These are phyloP conservation scores for Chascanopsetta lugubris DNA, from an alignment of 2,113 vertebrate genomes.

Conservation along the genomic window DNA sequence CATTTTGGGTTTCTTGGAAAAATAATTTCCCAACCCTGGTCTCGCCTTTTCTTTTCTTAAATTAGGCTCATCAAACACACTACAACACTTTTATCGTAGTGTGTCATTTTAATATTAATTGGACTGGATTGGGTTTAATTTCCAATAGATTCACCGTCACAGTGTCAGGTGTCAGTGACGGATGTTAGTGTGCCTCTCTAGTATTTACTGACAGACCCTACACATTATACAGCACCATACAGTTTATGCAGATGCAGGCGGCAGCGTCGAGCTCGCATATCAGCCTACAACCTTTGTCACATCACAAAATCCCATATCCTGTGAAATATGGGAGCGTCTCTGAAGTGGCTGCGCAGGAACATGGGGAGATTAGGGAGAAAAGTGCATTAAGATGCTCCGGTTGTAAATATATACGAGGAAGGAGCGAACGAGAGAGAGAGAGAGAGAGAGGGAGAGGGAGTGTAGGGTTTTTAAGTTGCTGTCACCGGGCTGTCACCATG, in stretches of 20 bases:
- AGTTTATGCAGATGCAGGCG: slow-evolving; percentile 44
- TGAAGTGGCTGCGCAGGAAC: slow-evolving; percentile 56
- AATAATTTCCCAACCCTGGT: too few relatives aligned
- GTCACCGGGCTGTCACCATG: slow-evolving; percentile 79
- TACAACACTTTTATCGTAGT: not conserved
- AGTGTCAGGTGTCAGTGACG: not conserved
- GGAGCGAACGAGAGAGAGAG: slow-evolving; percentile 35
- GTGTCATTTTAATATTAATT: not conserved
- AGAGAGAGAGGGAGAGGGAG: slow-evolving; percentile 51
- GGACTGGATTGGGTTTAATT: not conserved
- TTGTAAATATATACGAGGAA: slow-evolving; percentile 67
- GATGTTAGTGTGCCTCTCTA: slow-evolving; percentile 15
- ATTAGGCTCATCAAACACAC: not conserved
- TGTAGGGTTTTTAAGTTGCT: slow-evolving; percentile 75
- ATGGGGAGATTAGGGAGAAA: slow-evolving; percentile 50
- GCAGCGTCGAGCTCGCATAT: slow-evolving; percentile 24
- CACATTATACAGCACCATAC: slow-evolving; percentile 24
- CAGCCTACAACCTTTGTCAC: slow-evolving; percentile 55
- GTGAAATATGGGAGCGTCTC: slow-evolving; percentile 60
- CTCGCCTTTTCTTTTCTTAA: not conserved
- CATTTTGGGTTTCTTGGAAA: too few relatives aligned
- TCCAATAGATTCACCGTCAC: slow-evolving; percentile 4
- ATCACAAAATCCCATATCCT: slow-evolving; percentile 56
- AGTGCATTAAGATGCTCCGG: slow-evolving; percentile 65
- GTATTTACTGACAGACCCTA: slow-evolving; percentile 20